phyloP scores from a whole-genome alignment of 1,140 invertebrate genomes.

The Drosophila persimilis region DNA sequence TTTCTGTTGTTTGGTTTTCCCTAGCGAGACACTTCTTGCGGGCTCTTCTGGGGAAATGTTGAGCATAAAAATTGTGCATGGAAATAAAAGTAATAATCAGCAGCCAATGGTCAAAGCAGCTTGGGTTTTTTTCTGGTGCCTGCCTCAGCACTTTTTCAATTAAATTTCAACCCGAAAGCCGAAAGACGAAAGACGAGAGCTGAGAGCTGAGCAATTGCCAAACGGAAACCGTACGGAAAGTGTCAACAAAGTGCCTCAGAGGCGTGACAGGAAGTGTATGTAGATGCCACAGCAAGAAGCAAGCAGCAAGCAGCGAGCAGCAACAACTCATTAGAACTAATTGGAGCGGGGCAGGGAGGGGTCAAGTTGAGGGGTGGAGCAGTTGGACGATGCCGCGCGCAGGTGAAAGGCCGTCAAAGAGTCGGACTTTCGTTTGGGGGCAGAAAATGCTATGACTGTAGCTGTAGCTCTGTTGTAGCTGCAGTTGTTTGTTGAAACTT shows the following conservation, averaged over 20 bases:
- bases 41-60: slow-evolving; percentile 16
- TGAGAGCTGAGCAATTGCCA: slow-evolving; percentile 37
- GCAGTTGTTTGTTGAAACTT: slow-evolving; percentile 43
- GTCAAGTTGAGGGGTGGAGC: neutral
- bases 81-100: slow-evolving; percentile 24
- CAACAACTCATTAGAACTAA: slow-evolving; percentile 62
- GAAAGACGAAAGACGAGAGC: neutral
- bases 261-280: slow-evolving; percentile 53
- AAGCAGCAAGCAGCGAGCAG: slow-evolving; percentile 9
- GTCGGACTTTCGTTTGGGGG: slow-evolving; percentile 24
- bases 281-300: slow-evolving; percentile 24
- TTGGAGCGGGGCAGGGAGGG: slow-evolving; percentile 19
- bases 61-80: slow-evolving; percentile 21
- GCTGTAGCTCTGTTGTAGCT: slow-evolving; percentile 6
- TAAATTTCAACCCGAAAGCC: slow-evolving; percentile 20
- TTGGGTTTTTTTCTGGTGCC: neutral
- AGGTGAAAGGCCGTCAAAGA: slow-evolving; percentile 60
- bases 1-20: slow-evolving; percentile 1
- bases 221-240: slow-evolving; percentile 54
- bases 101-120: slow-evolving; percentile 29
- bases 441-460: slow-evolving; percentile 6
- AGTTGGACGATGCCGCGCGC: slow-evolving; percentile 8
- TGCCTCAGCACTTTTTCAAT: slow-evolving; percentile 32
- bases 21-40: slow-evolving; percentile 17
- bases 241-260: slow-evolving; percentile 38